These are phyloP conservation scores for Phrynocephalus guinanensis DNA, from an alignment of 2,797 vertebrate species.

Conservation along the genomic window DNA sequence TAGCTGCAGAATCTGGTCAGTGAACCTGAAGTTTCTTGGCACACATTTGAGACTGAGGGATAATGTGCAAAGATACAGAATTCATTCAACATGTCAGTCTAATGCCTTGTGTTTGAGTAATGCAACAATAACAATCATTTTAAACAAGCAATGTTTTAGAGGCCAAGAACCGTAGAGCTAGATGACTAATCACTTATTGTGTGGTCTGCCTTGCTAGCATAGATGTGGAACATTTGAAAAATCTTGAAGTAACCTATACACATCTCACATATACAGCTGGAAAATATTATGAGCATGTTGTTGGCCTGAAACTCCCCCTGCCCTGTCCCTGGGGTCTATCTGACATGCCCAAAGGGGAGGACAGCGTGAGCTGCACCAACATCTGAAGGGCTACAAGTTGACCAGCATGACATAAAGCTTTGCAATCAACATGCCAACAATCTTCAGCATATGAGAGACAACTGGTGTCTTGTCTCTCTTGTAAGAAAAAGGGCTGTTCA, in stretches of 20 bases:
- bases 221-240: not conserved
- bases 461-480: not conserved
- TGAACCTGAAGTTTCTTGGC: not conserved
- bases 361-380: no score
- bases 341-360: no score
- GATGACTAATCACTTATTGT: not conserved
- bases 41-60: slow-evolving; percentile 8
- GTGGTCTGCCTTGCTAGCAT: not conserved
- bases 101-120: slow-evolving; percentile 30
- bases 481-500: not conserved
- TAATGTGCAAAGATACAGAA: slow-evolving; percentile 53
- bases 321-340: no score
- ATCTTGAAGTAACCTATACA: not conserved
- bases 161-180: slow-evolving; percentile 6
- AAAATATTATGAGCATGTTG: not conserved
- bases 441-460: not conserved
- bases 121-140: slow-evolving; percentile 12
- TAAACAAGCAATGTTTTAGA: slow-evolving; percentile 56
- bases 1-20: slow-evolving; percentile 25
- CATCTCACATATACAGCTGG: not conserved
- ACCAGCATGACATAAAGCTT: not conserved
- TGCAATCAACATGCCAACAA: not conserved
- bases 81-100: slow-evolving; percentile 35
- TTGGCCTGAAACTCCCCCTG: no score
- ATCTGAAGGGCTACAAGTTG: no score